Base-by-base conservation (phyloP, 2,797 vertebrate genomes). In the Poeciliopsis paucimaculata region DNA sequence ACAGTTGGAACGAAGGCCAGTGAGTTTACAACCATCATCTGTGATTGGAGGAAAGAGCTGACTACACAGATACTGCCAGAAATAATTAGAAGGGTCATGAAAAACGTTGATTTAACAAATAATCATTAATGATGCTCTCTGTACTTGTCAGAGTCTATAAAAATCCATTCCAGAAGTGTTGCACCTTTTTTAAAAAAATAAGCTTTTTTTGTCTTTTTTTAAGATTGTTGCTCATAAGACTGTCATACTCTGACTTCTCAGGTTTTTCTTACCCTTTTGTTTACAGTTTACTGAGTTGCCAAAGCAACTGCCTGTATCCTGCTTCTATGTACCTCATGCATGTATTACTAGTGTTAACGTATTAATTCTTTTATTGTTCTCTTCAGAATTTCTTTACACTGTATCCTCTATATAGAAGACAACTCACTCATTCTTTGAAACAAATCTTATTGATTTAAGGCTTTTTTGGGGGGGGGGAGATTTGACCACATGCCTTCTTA, bases 1-100 rank as follows among this genome's bases (percentile, higher is more conserved):
- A 7, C 75, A 89, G 88, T 77, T 91, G 34, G 93, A 70, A 18
- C 20, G 4, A 55, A 53, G 18, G 72, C 41, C 28, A 71, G n/a
- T 60, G 62, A 23, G 26, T 53, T 34, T 18, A 3, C 13, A 18
- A 46, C 43, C n/a, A 34, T 13, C 2, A 1, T 0, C 18, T 1
- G 3, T 45, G 9, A 26, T 43, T 12, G 64, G 26, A 12, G 23
- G 5, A 77, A 15, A 34, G 60, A 18, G 23, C 31, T 28, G 39
- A 57, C 4, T 20, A 60, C 16, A 34, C 15, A 43, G 41, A 34
- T 74, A 70, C 51, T 46, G 8, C 28, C 36, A 12, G 3, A 28
- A 31, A 41, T 16, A 28, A 4, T 36, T 46, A 4, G 31, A 26
- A n/a, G 9, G 13, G 2, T 72, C 4, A 46, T 11, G 6, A 28